Evolutionary conservation across 2,888 invertebrate species (phyloP), one percentile per base, ranked within the genome.

Genomic region (Pyralis farinalis): DNA sequence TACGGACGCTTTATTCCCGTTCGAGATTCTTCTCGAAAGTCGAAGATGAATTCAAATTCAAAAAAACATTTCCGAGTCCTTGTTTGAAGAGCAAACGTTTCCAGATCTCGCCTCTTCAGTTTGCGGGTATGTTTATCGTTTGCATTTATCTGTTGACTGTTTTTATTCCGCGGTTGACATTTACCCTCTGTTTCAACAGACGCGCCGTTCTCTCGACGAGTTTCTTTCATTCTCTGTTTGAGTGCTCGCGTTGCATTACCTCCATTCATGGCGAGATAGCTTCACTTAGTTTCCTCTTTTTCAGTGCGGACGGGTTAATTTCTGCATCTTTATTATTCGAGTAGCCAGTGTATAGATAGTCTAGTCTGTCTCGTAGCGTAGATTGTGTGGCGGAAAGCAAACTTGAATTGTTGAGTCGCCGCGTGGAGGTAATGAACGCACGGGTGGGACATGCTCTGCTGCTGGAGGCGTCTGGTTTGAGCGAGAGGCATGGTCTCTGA

Each of bases 131-230:
- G 87, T 88, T 88, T 82, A 85, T 85, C 88, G 72, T 88, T 78
- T 79, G 79, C 85, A 84, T 88, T 88, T 88, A 84, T 88, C 86
- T 88, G 88, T 88, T 88, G 88, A 88, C 88, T 81, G 85, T 88
- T 88, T 88, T 80, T 86, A 88, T 88, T 88, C 85, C 78, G 64
- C 69, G 64, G 85, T 86, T 86, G 84, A 85, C 87, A 80, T 86
- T 84, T 77, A 80, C 88, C 86, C 87, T 83, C 84, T 79, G 77
- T 81, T 78, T 73, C 83, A 83, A 84, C 81, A 84, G 71, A 67
- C 78, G 65, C 66, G 61, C 67, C 71, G 67, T 71, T 71, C 69
- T 69, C 63, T 64, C 70, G 59, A 72, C 72, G 76, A 86, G 78
- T 87, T 87, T 88, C 86, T 87, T 87, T 87, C 81, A 86, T 85